Conservation (phyloP, 2,797 vertebrate genomes). For the Miopithecus talapoin region DNA sequence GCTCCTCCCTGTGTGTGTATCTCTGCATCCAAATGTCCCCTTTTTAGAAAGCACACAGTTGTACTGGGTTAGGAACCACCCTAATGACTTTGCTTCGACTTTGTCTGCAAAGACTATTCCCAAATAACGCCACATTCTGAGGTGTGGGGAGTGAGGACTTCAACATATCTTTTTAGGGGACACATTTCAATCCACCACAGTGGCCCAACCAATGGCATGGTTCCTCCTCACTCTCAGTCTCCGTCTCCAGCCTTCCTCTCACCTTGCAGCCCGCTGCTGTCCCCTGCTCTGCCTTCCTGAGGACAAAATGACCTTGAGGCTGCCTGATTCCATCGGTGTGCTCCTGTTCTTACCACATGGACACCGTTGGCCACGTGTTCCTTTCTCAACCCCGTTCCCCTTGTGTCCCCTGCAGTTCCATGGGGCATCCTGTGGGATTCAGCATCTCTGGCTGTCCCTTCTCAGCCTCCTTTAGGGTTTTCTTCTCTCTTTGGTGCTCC, state of each 20-base stretch:
- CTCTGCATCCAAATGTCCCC: not conserved
- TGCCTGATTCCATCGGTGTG: rapidly evolving
- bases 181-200: not conserved
- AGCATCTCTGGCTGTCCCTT: rapidly evolving
- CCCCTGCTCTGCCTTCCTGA: not conserved
- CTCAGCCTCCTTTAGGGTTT: not conserved
- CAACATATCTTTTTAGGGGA: not conserved
- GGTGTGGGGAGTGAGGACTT: not conserved
- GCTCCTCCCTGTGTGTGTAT: not conserved
- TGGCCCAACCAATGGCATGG: no score
- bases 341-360: not conserved
- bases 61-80: no score
- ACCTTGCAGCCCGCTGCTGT: not conserved
- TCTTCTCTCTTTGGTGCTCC: not conserved
- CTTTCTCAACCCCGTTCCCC: not conserved
- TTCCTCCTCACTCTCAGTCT: not conserved
- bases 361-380: not conserved
- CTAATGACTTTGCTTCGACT: not conserved
- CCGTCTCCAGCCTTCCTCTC: rapidly evolving
- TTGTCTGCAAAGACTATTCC: not conserved
- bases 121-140: not conserved
- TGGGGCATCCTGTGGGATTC: not conserved
- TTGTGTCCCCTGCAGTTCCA: not conserved
- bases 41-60: not conserved
- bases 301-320: not conserved